Evolutionary conservation across 2,888 invertebrate species (phyloP).

Genomic region (Matsumyia berberina): DNA sequence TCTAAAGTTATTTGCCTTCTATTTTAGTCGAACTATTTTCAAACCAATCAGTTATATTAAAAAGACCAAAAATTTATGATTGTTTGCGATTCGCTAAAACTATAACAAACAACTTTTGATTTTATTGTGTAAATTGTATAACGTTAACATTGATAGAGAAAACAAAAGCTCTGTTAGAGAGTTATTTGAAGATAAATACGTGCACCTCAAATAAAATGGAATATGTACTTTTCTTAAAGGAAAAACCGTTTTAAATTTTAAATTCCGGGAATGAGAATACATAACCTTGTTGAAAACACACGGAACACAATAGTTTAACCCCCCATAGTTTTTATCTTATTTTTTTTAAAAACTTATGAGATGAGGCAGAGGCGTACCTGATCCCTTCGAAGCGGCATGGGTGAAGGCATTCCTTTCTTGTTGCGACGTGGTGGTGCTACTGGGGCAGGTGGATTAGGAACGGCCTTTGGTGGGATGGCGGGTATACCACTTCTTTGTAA

Average conservation of each 20-base stretch:
- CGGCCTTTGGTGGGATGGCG: constrained; percentile 88
- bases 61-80: constrained; percentile 56
- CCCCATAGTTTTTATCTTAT: constrained; percentile 34
- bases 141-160: constrained; percentile 59
- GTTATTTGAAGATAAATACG: constrained; percentile 55
- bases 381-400: constrained; percentile 84
- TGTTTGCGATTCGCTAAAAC: constrained; percentile 39
- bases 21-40: constrained; percentile 28
- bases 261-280: constrained; percentile 51
- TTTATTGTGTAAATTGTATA: constrained; percentile 58
- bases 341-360: constrained; percentile 80
- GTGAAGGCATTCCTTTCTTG: constrained; percentile 86
- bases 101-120: constrained; percentile 43
- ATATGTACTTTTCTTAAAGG: constrained; percentile 27
- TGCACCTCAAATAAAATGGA: constrained; percentile 62
- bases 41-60: constrained; percentile 60
- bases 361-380: constrained; percentile 85
- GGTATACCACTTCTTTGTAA: constrained; percentile 83
- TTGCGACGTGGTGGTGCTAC: constrained; percentile 88
- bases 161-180: constrained; percentile 54
- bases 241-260: constrained; percentile 21
- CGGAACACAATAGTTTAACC: constrained; percentile 38
- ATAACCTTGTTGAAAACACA: constrained; percentile 55
- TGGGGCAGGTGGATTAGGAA: constrained; percentile 82
- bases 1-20: constrained; percentile 73